Evolutionary conservation across 2,888 invertebrate genomes (phyloP).

Genomic region (Sinohyriopsis cumingii): DNA sequence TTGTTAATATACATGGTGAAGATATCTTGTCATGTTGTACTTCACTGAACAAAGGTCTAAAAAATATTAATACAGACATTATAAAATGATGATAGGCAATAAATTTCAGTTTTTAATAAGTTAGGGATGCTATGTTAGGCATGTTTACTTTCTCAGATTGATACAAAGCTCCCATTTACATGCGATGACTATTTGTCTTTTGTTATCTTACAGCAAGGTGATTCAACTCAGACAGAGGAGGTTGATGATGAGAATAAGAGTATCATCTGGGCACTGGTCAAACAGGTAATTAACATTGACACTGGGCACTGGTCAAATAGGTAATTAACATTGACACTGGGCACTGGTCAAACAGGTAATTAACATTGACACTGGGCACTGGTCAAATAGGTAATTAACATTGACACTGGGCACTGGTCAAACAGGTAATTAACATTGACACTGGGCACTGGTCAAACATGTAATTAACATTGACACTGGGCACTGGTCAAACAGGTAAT

Average conservation of each 20-base stretch:
- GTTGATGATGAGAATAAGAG: slow-evolving; percentile 96
- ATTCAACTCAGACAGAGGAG: slow-evolving; percentile 84
- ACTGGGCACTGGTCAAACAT: slow-evolving; percentile 95
- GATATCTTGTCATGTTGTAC: too few relatives aligned
- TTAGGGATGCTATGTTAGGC: too few relatives aligned
- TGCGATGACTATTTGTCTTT: not conserved
- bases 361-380: slow-evolving; percentile 85
- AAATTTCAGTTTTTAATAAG: too few relatives aligned
- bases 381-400: slow-evolving; percentile 86
- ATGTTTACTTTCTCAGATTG: too few relatives aligned
- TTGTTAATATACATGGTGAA: too few relatives aligned
- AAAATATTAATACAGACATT: too few relatives aligned
- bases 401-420: slow-evolving; percentile 95
- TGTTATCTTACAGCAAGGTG: slow-evolving; percentile 68
- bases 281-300: slow-evolving; percentile 79
- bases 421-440: slow-evolving; percentile 79
- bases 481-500: slow-evolving; percentile 88
- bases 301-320: slow-evolving; percentile 95
- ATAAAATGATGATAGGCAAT: too few relatives aligned
- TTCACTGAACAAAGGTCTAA: too few relatives aligned
- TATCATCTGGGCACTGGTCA: slow-evolving; percentile 92
- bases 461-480: slow-evolving; percentile 83
- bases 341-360: slow-evolving; percentile 89
- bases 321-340: slow-evolving; percentile 79
- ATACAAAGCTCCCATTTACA: too few relatives aligned